Percentiles rank a stretch among this genome's conserved stretches.
These are phyloP conservation scores for Callyntrura guangdongensis DNA, from an alignment of 2,888 invertebrate species.

Conservation along the genomic window DNA sequence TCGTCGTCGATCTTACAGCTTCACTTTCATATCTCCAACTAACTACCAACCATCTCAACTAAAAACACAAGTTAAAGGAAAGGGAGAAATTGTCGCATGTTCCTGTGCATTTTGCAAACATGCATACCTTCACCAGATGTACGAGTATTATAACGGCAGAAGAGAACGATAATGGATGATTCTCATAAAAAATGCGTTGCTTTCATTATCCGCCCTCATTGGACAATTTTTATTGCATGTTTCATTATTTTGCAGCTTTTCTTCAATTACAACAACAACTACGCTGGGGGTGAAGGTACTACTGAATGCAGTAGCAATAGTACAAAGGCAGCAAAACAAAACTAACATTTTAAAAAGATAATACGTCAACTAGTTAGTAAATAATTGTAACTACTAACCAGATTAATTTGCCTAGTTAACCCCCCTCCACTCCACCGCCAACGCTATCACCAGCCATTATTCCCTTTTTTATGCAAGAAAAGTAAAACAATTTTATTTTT, in stretches of 20 bases:
- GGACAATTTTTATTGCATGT: background rate
- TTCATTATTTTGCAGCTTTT: conserved; percentile 15
- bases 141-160: background rate
- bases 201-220: conserved; percentile 14
- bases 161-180: background rate
- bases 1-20: background rate
- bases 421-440: no score
- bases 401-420: conserved; percentile 19
- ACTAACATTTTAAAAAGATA: no score
- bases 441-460: no score
- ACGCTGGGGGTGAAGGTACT: background rate
- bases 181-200: background rate
- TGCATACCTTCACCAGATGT: background rate
- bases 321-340: background rate
- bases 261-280: background rate
- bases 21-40: conserved; percentile 13
- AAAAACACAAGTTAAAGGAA: background rate
- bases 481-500: background rate
- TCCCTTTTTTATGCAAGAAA: background rate
- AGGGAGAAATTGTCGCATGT: conserved; percentile 47
- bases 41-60: background rate
- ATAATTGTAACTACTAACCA: background rate
- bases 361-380: no score
- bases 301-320: background rate
- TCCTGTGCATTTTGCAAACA: background rate